These are phyloP conservation scores for Sceliomorpha sp. DNA, from an alignment of 2,888 invertebrate species.

Conservation along the genomic window DNA sequence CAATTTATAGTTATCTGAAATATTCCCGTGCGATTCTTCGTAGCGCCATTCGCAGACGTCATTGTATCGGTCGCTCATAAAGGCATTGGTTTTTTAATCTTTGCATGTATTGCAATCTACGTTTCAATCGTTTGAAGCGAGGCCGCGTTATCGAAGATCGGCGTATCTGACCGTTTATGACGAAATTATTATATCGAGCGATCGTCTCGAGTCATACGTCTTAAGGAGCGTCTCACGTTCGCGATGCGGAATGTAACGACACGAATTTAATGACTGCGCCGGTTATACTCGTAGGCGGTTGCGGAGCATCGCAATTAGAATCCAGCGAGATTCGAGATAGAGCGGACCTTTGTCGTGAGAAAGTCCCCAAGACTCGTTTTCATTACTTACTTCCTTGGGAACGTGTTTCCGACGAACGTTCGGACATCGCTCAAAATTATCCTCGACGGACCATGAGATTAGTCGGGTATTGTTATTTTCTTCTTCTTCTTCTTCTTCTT, in stretches of 20 bases:
- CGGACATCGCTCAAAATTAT: constrained; percentile 27
- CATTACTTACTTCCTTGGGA: constrained; percentile 67
- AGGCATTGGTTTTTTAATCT: constrained; percentile 7
- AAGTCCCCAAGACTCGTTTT: constrained; percentile 61
- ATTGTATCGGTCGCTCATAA: constrained; percentile 3
- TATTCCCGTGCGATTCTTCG: too few species aligned
- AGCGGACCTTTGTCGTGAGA: constrained; percentile 66
- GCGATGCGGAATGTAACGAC: constrained; percentile 63
- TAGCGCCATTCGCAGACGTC: constrained; percentile 13
- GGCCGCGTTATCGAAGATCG: constrained; percentile 38
- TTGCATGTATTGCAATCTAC: constrained; percentile 12
- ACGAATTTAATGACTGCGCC: constrained; percentile 69
- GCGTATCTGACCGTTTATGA: constrained; percentile 28
- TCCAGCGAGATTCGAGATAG: constrained; percentile 62
- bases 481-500: too few species aligned
- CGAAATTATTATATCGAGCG: constrained; percentile 32
- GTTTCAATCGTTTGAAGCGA: constrained; percentile 29
- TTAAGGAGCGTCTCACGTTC: constrained; percentile 36
- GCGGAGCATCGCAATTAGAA: constrained; percentile 68
- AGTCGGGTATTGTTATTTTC: too few species aligned
- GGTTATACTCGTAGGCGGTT: constrained; percentile 64
- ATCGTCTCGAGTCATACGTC: constrained; percentile 44
- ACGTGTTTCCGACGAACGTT: constrained; percentile 40
- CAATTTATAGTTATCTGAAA: too few species aligned
- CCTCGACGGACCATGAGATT: constrained; percentile 2